Base-by-base conservation (phyloP, 2,113 vertebrate genomes). In the Sorex araneus region DNA sequence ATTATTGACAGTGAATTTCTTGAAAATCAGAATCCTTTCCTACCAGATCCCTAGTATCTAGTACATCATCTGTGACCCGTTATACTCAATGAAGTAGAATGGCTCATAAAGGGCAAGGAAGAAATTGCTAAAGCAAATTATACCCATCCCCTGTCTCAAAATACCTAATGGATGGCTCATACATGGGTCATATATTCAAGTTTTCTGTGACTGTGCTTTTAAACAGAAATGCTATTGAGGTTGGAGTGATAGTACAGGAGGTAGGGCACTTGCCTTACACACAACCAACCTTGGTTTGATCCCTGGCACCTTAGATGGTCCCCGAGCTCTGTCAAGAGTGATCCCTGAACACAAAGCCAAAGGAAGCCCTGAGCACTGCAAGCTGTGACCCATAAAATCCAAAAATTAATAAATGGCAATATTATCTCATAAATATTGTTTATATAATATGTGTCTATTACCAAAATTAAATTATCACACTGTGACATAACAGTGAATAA, bases 11-110 rank as follows among this genome's bases (percentile, higher is more conserved):
- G 0, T 32, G 8, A 89, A 16, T 30, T 75, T 69, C 19, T 7
- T 64, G 90, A 84, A 81, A 89, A 6, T 8, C 75, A 84, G 57
- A 83, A 80, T 6, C 64, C 28, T 30, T 82, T 28, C 9, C n/a
- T 18, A 77, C 30, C 63, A 25, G 23, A 71, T 69, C 30, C 25
- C 40, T 71, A 71, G 25, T 19, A 74, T 27, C 18, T 36, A 67
- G 3, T 43, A 85, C 4, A 50, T 23, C 79, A 71, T 73, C 80
- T 84, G 43, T 90, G 84, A 2, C 63, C 82, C 3, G 80, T 67
- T 81, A 50, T 64, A 92, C n/a, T 75, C 30, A 78, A 57, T 73
- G 92, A 91, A 77, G 63, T 25, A 30, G 11, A 94, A 81, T 60
- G n/a, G 91, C 9, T 84, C 8, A n/a, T 25, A 13, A 80, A 50